A percentile compares a stretch with the other conserved stretches of the same genome.
These are phyloP conservation scores for Chromobotia macracanthus DNA, from an alignment of 2,797 vertebrate species.

Conservation along the genomic window DNA sequence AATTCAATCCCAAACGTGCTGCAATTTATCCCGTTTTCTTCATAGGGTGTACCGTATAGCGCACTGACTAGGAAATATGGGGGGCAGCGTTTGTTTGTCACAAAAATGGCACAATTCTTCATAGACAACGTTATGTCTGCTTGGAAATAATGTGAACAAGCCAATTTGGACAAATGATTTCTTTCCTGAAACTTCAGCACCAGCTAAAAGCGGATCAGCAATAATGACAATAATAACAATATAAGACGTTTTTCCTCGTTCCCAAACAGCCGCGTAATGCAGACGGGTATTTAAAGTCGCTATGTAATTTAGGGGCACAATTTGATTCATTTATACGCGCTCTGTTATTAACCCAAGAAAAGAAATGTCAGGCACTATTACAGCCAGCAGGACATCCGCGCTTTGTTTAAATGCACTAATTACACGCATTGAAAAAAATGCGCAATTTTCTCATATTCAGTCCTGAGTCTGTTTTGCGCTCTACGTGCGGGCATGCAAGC, in stretches of 20 bases:
- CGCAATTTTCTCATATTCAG: slow-evolving; percentile 79
- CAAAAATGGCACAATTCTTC: not conserved
- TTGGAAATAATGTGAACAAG: slow-evolving; percentile 24
- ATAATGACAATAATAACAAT: slow-evolving; percentile 83
- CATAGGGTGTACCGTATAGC: slow-evolving; percentile 63
- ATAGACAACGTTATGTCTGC: slow-evolving; percentile 21
- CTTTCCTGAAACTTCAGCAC: slow-evolving; percentile 73
- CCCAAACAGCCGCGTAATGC: slow-evolving; percentile 81
- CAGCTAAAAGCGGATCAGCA: slow-evolving; percentile 76
- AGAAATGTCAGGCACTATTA: slow-evolving; percentile 84
- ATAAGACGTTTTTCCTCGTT: slow-evolving; percentile 77
- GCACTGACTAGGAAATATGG: slow-evolving; percentile 47
- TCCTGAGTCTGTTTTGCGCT: slow-evolving; percentile 71
- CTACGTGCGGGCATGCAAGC: slow-evolving; percentile 70
- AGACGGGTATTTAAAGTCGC: slow-evolving; percentile 84
- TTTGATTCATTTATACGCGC: slow-evolving; percentile 86
- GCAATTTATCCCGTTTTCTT: slow-evolving; percentile 77
- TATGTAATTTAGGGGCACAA: slow-evolving; percentile 85
- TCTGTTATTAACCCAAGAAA: slow-evolving; percentile 87
- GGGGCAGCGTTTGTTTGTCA: not conserved
- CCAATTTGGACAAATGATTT: slow-evolving; percentile 60
- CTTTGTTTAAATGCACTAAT: slow-evolving; percentile 88
- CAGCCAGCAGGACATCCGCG: slow-evolving; percentile 83
- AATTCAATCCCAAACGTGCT: slow-evolving; percentile 85
- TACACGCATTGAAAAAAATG: slow-evolving; percentile 73